phyloP scores from a whole-genome alignment of 2,888 invertebrate species.

The Lithophane leautieri region DNA sequence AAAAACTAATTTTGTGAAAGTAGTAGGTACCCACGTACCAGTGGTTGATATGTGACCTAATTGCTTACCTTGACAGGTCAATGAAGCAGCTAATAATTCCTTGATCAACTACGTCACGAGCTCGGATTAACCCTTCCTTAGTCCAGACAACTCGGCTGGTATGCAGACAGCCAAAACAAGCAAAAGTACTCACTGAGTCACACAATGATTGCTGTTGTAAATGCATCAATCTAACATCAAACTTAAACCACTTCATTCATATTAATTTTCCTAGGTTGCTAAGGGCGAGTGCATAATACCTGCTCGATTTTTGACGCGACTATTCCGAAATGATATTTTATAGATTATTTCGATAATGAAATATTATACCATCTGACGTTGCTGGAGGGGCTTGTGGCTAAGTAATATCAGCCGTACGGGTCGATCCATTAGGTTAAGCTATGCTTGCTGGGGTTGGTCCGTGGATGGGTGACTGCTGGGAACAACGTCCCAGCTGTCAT shows the following conservation, averaged over 20 bases:
- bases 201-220: constrained; percentile 25
- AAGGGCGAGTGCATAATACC: background rate
- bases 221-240: constrained; percentile 35
- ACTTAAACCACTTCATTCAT: constrained; percentile 36
- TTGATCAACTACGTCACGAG: constrained; percentile 13
- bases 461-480: too few relatives aligned
- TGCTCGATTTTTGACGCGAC: background rate
- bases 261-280: constrained; percentile 27
- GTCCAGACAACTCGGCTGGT: constrained; percentile 49
- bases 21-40: background rate
- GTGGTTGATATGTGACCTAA: background rate
- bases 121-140: background rate
- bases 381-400: too few relatives aligned
- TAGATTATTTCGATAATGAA: too few relatives aligned
- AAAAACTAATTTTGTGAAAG: too few relatives aligned
- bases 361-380: too few relatives aligned
- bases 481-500: too few relatives aligned
- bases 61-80: background rate
- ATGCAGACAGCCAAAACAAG: constrained; percentile 50
- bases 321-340: too few relatives aligned
- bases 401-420: too few relatives aligned
- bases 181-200: constrained; percentile 40
- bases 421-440: too few relatives aligned
- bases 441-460: too few relatives aligned
- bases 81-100: constrained; percentile 5